These are phyloP conservation scores for Characodon lateralis DNA, from an alignment of 2,797 vertebrate species.

Conservation along the genomic window DNA sequence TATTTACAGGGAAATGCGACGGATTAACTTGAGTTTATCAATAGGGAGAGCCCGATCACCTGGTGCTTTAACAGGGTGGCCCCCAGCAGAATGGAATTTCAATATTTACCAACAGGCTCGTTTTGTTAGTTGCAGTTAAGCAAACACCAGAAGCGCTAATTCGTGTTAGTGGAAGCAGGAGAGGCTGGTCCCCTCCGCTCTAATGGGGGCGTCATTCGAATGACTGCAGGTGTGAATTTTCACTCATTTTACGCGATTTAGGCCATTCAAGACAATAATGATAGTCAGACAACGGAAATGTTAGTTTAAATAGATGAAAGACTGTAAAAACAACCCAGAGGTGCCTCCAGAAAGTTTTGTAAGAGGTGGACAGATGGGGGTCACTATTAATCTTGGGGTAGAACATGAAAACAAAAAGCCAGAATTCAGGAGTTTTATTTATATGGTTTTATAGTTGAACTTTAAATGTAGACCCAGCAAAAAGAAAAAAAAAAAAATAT, in stretches of 20 bases:
- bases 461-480: constrained; percentile 5
- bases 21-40: constrained; percentile 79
- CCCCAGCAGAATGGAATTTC: constrained; percentile 74
- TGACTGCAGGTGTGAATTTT: constrained; percentile 60
- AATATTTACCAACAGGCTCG: constrained; percentile 81
- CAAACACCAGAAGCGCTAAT: constrained; percentile 71
- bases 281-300: background rate
- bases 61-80: constrained; percentile 72
- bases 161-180: constrained; percentile 33
- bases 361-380: background rate
- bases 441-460: background rate
- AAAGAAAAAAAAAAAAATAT: background rate
- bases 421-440: background rate
- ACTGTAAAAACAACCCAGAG: background rate
- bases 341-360: background rate
- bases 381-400: background rate
- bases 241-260: constrained; percentile 44
- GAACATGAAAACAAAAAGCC: background rate
- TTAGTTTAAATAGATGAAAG: background rate
- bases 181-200: constrained; percentile 22
- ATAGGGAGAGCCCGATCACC: constrained; percentile 70
- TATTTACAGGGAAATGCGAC: constrained; percentile 84
- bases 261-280: constrained; percentile 36
- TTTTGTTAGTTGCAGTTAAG: constrained; percentile 78
- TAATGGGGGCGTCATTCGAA: constrained; percentile 43